These are phyloP conservation scores for Drepana falcataria DNA, from an alignment of 2,888 invertebrate genomes.

Conservation along the genomic window DNA sequence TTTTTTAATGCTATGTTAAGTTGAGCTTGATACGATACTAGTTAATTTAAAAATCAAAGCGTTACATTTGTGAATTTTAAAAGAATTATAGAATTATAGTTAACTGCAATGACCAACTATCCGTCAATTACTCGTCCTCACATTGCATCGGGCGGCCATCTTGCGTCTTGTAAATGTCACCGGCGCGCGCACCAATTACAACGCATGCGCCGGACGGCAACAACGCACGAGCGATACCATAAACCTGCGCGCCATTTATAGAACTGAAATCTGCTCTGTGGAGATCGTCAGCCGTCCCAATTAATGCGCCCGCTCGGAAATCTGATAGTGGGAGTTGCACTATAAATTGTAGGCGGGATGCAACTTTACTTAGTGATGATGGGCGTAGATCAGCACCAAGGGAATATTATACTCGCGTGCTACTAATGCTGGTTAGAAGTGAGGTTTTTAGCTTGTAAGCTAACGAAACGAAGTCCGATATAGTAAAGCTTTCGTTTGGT, in stretches of 20 bases:
- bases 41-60: too few species aligned
- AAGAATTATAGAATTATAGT: background rate
- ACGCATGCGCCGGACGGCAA: slow-evolving; percentile 68
- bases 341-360: slow-evolving; percentile 7
- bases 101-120: slow-evolving; percentile 36
- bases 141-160: slow-evolving; percentile 67
- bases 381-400: background rate
- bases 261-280: slow-evolving; percentile 57
- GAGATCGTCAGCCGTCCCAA: slow-evolving; percentile 64
- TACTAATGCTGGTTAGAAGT: background rate
- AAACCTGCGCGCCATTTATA: slow-evolving; percentile 74
- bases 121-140: slow-evolving; percentile 72
- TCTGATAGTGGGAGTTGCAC: slow-evolving; percentile 44
- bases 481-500: too few species aligned
- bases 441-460: too few species aligned
- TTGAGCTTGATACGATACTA: too few species aligned
- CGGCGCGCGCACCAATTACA: slow-evolving; percentile 74
- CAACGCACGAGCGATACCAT: slow-evolving; percentile 70
- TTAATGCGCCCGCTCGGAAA: slow-evolving; percentile 58
- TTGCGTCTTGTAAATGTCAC: slow-evolving; percentile 73
- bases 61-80: too few species aligned
- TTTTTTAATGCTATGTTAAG: too few species aligned
- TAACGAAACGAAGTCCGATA: too few species aligned
- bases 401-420: background rate
- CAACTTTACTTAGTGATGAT: slow-evolving; percentile 1